Evolutionary conservation across 2,888 invertebrate species (phyloP).

Genomic region (Mantis religiosa): DNA sequence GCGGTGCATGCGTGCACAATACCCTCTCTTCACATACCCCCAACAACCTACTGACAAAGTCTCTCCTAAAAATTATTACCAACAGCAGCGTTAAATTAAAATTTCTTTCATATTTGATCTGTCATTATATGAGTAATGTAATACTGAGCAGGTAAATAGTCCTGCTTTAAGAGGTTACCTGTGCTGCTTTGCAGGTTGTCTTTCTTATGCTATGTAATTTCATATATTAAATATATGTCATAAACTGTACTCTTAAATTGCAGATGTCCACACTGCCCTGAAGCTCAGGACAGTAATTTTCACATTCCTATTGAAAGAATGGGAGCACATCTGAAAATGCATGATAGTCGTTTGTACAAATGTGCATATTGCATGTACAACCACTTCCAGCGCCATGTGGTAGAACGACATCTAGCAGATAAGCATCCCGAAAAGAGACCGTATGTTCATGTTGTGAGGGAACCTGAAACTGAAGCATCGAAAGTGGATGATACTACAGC

Average conservation of each 20-base stretch:
- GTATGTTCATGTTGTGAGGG: slow-evolving; percentile 47
- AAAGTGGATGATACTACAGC: neutral
- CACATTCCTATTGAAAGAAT: slow-evolving; percentile 54
- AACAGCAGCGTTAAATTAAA: no score
- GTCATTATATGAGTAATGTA: no score
- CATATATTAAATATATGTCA: no score
- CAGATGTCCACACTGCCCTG: slow-evolving; percentile 66
- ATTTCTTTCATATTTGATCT: no score
- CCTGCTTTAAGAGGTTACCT: no score
- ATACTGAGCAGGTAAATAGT: no score
- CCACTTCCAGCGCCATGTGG: slow-evolving; percentile 55
- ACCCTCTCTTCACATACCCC: no score
- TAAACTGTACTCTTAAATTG: neutral
- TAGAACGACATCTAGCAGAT: slow-evolving; percentile 64
- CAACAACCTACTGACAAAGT: no score
- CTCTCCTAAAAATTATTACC: no score
- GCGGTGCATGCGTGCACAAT: no score
- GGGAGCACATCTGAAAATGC: slow-evolving; percentile 68
- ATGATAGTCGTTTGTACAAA: slow-evolving; percentile 67
- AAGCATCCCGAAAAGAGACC: slow-evolving; percentile 53
- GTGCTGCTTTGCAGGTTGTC: no score
- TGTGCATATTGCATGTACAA: slow-evolving; percentile 66
- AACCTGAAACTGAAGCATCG: slow-evolving; percentile 33
- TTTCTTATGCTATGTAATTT: no score
- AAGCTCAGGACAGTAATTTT: slow-evolving; percentile 37